Percentiles rank a stretch among this genome's conserved stretches.
phyloP scores from a whole-genome alignment of 1,140 invertebrate genomes.

The Chironomus tepperi region DNA sequence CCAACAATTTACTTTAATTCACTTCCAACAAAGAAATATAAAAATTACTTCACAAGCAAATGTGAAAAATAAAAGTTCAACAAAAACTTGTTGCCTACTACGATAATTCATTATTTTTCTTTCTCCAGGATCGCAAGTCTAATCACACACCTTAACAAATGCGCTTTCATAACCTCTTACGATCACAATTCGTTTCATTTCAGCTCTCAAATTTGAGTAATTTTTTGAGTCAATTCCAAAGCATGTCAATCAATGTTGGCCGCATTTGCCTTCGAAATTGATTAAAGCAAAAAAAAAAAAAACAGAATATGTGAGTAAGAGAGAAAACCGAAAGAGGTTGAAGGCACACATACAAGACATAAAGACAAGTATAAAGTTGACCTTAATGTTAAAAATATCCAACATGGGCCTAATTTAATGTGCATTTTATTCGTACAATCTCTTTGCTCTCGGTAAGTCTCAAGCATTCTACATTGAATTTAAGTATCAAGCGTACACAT shows the following conservation, averaged over 20 bases:
- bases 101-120: no score
- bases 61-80: no score
- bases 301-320: background rate
- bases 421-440: background rate
- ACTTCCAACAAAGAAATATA: no score
- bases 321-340: background rate
- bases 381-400: conserved; percentile 14
- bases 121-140: no score
- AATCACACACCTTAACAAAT: no score
- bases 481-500: background rate
- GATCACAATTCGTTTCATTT: no score
- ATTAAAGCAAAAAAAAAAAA: background rate
- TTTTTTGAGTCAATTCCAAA: background rate
- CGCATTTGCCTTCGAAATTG: background rate
- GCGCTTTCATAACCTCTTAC: background rate
- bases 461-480: background rate
- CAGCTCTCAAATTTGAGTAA: background rate
- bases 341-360: background rate
- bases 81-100: no score
- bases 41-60: no score
- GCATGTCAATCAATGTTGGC: background rate
- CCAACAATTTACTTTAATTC: no score
- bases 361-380: background rate
- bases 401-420: conserved; percentile 12
- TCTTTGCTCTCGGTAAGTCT: background rate